Evolutionary conservation across 2,888 invertebrate genomes (phyloP).

Genomic region (Cyaniris semiargus): DNA sequence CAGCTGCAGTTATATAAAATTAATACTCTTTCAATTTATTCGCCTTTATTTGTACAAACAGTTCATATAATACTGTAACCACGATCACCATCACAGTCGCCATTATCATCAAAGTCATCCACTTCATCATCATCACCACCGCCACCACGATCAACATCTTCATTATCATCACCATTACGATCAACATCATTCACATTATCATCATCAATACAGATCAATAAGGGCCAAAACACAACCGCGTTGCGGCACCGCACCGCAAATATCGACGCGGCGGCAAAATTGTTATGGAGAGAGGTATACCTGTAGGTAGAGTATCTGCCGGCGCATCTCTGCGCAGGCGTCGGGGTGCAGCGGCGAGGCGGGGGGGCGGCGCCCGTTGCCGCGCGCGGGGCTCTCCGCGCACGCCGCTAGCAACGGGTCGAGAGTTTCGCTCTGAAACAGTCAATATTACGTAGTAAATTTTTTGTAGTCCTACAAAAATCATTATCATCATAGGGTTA

Average conservation of each 20-base stretch:
- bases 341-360: constrained; percentile 82
- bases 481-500: not conserved
- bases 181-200: no score
- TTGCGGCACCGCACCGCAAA: no score
- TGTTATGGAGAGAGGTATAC: constrained; percentile 60
- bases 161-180: no score
- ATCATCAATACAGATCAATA: no score
- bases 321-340: constrained; percentile 89
- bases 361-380: constrained; percentile 81
- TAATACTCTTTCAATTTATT: not conserved
- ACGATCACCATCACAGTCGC: not conserved
- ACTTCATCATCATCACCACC: no score
- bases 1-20: not conserved
- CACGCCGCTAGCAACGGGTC: constrained; percentile 90
- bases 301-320: constrained; percentile 91
- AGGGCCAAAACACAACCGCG: no score
- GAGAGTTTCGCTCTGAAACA: constrained; percentile 89
- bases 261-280: no score
- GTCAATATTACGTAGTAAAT: not conserved
- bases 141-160: no score
- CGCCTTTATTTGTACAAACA: no score
- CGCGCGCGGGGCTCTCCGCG: constrained; percentile 80
- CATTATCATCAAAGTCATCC: no score
- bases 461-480: not conserved
- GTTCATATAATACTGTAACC: not conserved